These are phyloP conservation scores for Tetrax tetrax DNA, from an alignment of 2,113 vertebrate genomes.

Conservation along the genomic window DNA sequence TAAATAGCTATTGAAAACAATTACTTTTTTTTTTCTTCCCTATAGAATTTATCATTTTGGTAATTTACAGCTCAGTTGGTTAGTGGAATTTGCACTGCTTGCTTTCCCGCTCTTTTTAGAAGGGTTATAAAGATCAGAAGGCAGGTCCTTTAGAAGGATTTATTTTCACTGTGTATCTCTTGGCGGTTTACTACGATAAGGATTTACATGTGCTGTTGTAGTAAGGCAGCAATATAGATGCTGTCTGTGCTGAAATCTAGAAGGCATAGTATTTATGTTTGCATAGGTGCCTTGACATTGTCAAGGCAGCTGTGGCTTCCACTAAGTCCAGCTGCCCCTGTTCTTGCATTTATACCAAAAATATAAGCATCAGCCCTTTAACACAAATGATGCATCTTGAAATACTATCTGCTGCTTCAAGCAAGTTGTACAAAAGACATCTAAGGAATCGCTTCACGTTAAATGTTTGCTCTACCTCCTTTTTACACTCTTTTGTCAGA, in stretches of 20 bases:
- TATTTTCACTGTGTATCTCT: background rate
- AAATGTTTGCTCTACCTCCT: slow-evolving; percentile 34
- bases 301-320: background rate
- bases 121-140: background rate
- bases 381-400: background rate
- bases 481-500: background rate
- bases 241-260: background rate
- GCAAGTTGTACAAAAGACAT: background rate
- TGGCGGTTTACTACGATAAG: background rate
- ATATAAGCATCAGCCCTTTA: background rate
- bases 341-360: background rate
- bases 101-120: background rate
- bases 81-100: background rate
- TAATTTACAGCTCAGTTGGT: background rate
- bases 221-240: background rate
- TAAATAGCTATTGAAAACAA: background rate
- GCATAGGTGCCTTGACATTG: background rate
- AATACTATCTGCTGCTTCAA: background rate
- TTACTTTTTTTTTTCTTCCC: background rate
- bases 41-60: background rate
- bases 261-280: background rate
- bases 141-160: background rate
- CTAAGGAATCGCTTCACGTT: background rate
- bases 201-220: background rate
- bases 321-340: background rate